Evolutionary conservation across 2,888 invertebrate species (phyloP).

Genomic region (Drosophila putrida): DNA sequence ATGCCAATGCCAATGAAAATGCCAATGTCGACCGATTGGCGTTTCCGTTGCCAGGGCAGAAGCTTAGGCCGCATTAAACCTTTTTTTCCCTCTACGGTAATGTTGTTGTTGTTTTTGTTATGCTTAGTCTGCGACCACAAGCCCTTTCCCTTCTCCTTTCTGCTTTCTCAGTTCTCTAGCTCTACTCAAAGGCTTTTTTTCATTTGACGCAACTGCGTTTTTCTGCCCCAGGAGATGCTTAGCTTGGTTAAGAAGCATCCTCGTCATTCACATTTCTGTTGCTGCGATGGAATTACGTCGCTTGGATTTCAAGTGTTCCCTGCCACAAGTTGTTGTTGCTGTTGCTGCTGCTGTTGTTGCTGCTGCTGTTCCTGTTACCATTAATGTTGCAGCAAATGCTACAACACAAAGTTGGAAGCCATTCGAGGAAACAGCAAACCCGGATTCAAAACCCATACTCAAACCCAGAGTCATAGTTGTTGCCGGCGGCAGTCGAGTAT

Average conservation of each 20-base stretch:
- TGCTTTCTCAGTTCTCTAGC: background rate
- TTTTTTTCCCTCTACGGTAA: slow-evolving; percentile 63
- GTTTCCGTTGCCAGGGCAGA: slow-evolving; percentile 42
- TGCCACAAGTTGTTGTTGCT: slow-evolving; percentile 47
- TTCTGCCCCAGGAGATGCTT: slow-evolving; percentile 56
- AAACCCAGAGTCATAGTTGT: slow-evolving; percentile 48
- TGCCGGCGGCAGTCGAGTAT: slow-evolving; percentile 61
- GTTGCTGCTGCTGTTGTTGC: slow-evolving; percentile 18
- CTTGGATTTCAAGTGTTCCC: slow-evolving; percentile 67
- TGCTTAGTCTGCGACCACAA: slow-evolving; percentile 38
- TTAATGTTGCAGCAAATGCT: slow-evolving; percentile 44
- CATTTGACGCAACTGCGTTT: slow-evolving; percentile 20
- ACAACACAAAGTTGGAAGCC: slow-evolving; percentile 38
- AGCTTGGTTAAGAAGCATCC: slow-evolving; percentile 70
- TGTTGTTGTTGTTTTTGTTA: slow-evolving; percentile 58
- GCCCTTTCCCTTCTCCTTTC: background rate
- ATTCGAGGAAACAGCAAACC: slow-evolving; percentile 2
- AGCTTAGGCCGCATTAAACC: slow-evolving; percentile 74
- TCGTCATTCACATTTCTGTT: slow-evolving; percentile 36
- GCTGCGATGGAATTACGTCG: slow-evolving; percentile 72
- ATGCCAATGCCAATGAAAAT: slow-evolving; percentile 13
- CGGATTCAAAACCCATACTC: slow-evolving; percentile 1
- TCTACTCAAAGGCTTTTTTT: background rate
- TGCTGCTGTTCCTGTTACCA: slow-evolving; percentile 3
- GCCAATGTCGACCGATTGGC: slow-evolving; percentile 19